Evolutionary conservation across 37 sponge, comb jelly and placozoan genomes (phyloP).

Genomic region (Eunapius fragilis): DNA sequence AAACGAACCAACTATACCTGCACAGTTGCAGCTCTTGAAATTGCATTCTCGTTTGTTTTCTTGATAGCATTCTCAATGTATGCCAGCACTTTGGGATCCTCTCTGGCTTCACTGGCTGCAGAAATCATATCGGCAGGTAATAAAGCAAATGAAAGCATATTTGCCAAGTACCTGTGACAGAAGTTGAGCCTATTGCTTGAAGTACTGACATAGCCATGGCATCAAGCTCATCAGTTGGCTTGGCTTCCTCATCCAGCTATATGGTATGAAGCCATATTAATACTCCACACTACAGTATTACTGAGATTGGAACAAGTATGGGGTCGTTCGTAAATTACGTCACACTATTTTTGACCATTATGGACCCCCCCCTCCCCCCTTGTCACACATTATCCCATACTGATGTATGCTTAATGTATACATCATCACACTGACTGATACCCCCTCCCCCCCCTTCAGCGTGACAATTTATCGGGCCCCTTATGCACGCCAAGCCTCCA

Average conservation of each 20-base stretch:
- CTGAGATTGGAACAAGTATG: too few relatives aligned
- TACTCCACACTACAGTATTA: too few relatives aligned
- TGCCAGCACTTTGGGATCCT: slow-evolving; percentile 58
- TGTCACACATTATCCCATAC: too few relatives aligned
- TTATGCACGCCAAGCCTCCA: too few relatives aligned
- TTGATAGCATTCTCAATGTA: slow-evolving; percentile 81
- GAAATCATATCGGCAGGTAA: not conserved
- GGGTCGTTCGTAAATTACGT: too few relatives aligned
- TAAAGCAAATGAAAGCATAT: not conserved
- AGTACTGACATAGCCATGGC: slow-evolving; percentile 44
- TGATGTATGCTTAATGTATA: too few relatives aligned
- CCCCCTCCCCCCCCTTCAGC: too few relatives aligned
- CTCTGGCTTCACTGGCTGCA: slow-evolving; percentile 68
- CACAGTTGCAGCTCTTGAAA: slow-evolving; percentile 61
- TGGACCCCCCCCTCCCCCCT: too few relatives aligned
- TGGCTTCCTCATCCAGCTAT: slow-evolving; percentile 29
- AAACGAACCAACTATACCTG: slow-evolving; percentile 45
- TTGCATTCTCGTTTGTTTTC: slow-evolving; percentile 58
- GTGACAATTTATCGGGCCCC: too few relatives aligned
- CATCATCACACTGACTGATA: too few relatives aligned
- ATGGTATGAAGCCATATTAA: not conserved
- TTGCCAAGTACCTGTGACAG: slow-evolving; percentile 27
- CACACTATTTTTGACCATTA: too few relatives aligned
- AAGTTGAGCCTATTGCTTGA: slow-evolving; percentile 42
- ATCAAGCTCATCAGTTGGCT: slow-evolving; percentile 69